Percentiles rank a stretch among this genome's conserved stretches.
These are phyloP conservation scores for Campoplex capitator DNA, from an alignment of 2,888 invertebrate species.

Conservation along the genomic window DNA sequence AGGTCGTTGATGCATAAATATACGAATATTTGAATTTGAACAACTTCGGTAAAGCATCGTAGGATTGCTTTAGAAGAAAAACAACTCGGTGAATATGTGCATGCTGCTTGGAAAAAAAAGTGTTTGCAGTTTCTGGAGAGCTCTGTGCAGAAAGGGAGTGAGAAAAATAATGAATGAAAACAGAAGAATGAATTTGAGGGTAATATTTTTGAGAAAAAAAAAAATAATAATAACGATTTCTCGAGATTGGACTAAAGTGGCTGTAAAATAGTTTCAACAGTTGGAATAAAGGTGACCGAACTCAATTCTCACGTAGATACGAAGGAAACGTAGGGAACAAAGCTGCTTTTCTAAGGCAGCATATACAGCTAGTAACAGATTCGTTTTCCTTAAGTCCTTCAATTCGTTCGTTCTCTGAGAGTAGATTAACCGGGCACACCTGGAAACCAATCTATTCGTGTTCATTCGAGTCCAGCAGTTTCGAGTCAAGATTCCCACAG, in stretches of 20 bases:
- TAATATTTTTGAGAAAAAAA: neutral
- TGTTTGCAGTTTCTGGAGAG: neutral
- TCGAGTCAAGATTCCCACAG: neutral
- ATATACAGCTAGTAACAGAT: neutral
- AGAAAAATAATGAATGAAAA: too few species aligned
- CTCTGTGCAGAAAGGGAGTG: neutral
- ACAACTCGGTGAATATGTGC: neutral
- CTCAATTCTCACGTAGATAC: slow-evolving; percentile 28
- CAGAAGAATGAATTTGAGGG: neutral
- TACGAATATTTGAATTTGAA: neutral
- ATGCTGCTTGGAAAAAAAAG: neutral
- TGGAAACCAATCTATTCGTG: slow-evolving; percentile 22
- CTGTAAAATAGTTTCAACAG: neutral
- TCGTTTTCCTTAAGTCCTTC: slow-evolving; percentile 32
- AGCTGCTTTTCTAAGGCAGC: slow-evolving; percentile 3
- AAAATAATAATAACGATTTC: slow-evolving; percentile 9
- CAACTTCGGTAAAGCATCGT: neutral
- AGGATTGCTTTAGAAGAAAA: neutral
- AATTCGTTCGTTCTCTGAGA: slow-evolving; percentile 26
- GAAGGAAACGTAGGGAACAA: neutral
- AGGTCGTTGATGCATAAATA: slow-evolving; percentile 5
- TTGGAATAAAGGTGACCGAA: slow-evolving; percentile 20
- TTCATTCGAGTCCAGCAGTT: slow-evolving; percentile 7
- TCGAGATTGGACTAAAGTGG: slow-evolving; percentile 2
- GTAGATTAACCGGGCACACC: slow-evolving; percentile 40